These are phyloP conservation scores for Ctenodactylus gundi DNA, from an alignment of 2,113 vertebrate genomes.

Conservation along the genomic window DNA sequence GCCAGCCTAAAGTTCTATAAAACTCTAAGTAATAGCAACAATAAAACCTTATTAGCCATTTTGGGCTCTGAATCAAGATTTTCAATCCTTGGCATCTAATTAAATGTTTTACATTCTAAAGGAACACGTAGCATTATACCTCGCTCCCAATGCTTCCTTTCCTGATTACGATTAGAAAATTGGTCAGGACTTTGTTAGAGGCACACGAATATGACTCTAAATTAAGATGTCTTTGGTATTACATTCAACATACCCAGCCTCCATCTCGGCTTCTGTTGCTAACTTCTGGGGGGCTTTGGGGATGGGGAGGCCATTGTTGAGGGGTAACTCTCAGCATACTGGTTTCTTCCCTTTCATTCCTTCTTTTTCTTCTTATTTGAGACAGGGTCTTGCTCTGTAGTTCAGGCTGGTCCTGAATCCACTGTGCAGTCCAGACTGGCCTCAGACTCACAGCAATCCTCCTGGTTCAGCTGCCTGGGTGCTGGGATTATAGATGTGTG, in stretches of 20 bases:
- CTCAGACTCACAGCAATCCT: no score
- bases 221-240: constrained; percentile 32
- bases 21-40: constrained; percentile 77
- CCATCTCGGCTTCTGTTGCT: background rate
- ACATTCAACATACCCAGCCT: background rate
- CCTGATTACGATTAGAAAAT: constrained; percentile 36
- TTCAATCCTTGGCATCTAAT: constrained; percentile 68
- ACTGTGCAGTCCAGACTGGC: no score
- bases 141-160: constrained; percentile 40
- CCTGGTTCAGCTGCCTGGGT: no score
- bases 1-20: constrained; percentile 71
- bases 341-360: no score
- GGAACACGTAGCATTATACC: background rate
- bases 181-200: background rate
- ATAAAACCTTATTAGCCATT: constrained; percentile 60
- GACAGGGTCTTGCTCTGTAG: no score
- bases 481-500: no score
- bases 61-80: constrained; percentile 71
- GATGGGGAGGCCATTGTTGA: background rate
- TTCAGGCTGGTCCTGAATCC: no score
- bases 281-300: background rate
- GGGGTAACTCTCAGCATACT: background rate
- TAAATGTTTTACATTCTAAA: constrained; percentile 55
- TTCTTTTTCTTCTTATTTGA: no score
- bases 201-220: background rate